Base-by-base conservation (phyloP, 2,888 invertebrate species). In the Tribolium freemani region DNA sequence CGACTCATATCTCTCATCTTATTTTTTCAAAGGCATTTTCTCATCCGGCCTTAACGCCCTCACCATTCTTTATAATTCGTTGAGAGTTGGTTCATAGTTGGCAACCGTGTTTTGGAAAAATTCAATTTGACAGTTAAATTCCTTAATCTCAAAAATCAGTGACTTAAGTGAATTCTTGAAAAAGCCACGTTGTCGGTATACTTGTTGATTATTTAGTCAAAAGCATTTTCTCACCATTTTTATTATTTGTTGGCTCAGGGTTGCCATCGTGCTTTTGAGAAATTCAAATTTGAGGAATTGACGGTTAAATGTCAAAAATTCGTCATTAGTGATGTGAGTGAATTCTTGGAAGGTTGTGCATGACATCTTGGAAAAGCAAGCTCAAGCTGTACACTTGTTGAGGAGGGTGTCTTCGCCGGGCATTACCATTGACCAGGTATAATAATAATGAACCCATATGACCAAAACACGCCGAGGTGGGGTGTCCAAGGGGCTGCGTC, bases 371-470 rank as follows among this genome's bases (percentile, higher is more conserved):
- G 8, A 38, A 38, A n/a, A 38, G 5, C 38, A 38, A 38, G 38
- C 3, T 26, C 38, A 38, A 38, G 38, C 5, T 26, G n/a, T 38
- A 16, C 73, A 73, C 74, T 74, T 74, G 72, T 74, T 69, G 74
- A 71, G 26, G 53, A 60, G 63, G 63, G 63, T 50, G 60, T 21
- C 16, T 56, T 50, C 46, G 30, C 9, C 75, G 76, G 76, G 77
- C 56, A 31, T 48, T 20, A 56, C 80, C 80, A 80, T 80, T 81
- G 80, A 80, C 80, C 81, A 81, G 81, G 81, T 80, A 81, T 38
- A 31, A 44, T 79, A 80, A 80, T 81, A 79, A 48, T 48, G 48
- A 80, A 60, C 79, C 83, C 78, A 76, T 79, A 77, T 77, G 78
- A 77, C 76, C 76, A 75, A 76, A 77, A 77, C 75, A 73, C 75